These are phyloP conservation scores for Hipparchia sbordonii DNA, from an alignment of 2,888 invertebrate genomes.

Conservation along the genomic window DNA sequence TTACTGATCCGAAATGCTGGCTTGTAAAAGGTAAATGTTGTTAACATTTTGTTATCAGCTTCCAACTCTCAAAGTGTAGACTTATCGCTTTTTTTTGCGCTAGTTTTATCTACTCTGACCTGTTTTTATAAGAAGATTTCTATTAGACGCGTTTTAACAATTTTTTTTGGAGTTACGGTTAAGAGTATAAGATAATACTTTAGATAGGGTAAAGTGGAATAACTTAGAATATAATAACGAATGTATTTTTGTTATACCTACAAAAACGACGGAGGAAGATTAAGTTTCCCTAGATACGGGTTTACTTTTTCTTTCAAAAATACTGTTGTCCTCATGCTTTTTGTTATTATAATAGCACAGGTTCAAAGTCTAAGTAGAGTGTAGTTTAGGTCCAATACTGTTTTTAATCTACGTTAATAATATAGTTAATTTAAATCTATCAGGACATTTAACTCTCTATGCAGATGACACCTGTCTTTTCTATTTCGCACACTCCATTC, in stretches of 20 bases:
- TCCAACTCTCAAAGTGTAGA: slow-evolving; percentile 18
- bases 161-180: not conserved
- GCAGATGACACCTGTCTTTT: too few species aligned
- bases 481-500: too few species aligned
- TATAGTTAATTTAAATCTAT: too few species aligned
- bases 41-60: slow-evolving; percentile 33
- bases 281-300: too few species aligned
- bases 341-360: not conserved
- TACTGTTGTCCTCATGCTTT: too few species aligned
- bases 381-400: too few species aligned
- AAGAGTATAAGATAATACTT: not conserved
- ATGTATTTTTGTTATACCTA: too few species aligned
- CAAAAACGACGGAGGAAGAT: too few species aligned
- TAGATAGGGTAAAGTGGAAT: not conserved
- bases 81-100: slow-evolving; percentile 11
- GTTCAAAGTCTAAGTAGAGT: not conserved
- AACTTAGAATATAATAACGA: not conserved
- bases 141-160: not conserved
- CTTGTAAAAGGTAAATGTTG: slow-evolving; percentile 15
- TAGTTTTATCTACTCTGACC: slow-evolving; percentile 9
- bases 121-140: not conserved
- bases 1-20: slow-evolving; percentile 34
- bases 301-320: too few species aligned
- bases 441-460: too few species aligned
- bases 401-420: too few species aligned